Evolutionary conservation across 2,113 vertebrate species (phyloP).

Genomic region (Caloenas nicobarica): DNA sequence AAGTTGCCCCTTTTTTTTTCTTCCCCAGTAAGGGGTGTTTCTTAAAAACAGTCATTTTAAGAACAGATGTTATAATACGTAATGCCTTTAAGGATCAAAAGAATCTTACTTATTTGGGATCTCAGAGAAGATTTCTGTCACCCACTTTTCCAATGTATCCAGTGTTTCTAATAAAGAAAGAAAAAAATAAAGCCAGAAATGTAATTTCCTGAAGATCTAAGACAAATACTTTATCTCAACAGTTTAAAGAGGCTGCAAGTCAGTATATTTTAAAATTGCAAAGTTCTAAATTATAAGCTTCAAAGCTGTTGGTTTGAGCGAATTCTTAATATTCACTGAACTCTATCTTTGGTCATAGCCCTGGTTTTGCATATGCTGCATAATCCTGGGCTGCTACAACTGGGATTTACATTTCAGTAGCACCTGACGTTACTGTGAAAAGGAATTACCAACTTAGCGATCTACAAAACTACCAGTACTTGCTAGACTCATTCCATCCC

Average conservation of each 20-base stretch:
- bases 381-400: not conserved
- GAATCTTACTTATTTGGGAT: constrained; percentile 93
- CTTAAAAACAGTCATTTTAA: not conserved
- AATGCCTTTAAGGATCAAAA: not conserved
- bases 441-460: not conserved
- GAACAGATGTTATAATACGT: not conserved
- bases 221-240: not conserved
- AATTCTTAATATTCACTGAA: not conserved
- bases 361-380: not conserved
- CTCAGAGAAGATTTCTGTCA: constrained; percentile 90
- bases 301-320: not conserved
- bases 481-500: not conserved
- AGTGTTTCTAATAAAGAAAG: constrained; percentile 80
- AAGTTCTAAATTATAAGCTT: not conserved
- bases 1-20: not conserved
- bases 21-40: not conserved
- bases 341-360: not conserved
- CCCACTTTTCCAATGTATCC: constrained; percentile 95
- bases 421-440: not conserved
- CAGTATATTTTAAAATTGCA: not conserved
- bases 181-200: not conserved
- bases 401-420: not conserved
- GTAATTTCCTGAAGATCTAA: not conserved
- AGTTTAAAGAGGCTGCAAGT: not conserved
- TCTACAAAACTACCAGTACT: not conserved